Evolutionary conservation across 2,113 vertebrate species (phyloP).

Genomic region (Vulpes vulpes): DNA sequence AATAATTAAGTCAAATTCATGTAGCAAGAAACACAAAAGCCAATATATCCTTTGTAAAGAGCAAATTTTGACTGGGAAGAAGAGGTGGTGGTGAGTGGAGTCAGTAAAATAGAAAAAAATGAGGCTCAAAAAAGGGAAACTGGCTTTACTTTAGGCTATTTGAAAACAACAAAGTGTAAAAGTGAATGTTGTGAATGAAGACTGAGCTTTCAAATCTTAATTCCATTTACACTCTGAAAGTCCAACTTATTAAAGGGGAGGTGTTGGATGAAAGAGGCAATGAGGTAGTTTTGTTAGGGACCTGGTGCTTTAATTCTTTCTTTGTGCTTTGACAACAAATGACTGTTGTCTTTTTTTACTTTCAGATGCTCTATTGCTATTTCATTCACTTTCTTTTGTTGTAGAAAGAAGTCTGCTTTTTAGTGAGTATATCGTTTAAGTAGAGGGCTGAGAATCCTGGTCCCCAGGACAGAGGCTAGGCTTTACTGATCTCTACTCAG

Average conservation of each 20-base stretch:
- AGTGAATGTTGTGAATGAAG: neutral
- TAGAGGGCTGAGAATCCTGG: conserved; percentile 25
- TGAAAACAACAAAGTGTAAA: conserved; percentile 28
- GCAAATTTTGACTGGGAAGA: neutral
- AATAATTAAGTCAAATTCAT: neutral
- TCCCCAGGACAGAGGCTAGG: neutral
- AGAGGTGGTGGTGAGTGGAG: neutral
- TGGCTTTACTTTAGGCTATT: neutral
- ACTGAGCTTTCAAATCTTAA: conserved; percentile 45
- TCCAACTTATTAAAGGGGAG: neutral
- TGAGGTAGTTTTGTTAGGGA: conserved; percentile 45
- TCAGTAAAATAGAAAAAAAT: neutral
- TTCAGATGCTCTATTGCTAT: conserved; percentile 37
- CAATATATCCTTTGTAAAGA: conserved; percentile 4
- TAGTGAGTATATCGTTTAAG: conserved; percentile 30
- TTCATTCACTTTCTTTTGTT: conserved; percentile 63
- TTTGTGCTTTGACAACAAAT: conserved; percentile 60
- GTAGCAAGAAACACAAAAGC: neutral
- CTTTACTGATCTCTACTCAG: conserved; percentile 4
- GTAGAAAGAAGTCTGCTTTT: conserved; percentile 53
- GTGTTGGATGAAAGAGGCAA: neutral
- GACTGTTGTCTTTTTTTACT: conserved; percentile 62
- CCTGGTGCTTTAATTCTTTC: conserved; percentile 45
- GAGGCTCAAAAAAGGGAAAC: conserved; percentile 26
- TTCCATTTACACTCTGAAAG: neutral